Base-by-base conservation (phyloP, 2,113 vertebrate genomes). In the Seriola aureovittata region DNA sequence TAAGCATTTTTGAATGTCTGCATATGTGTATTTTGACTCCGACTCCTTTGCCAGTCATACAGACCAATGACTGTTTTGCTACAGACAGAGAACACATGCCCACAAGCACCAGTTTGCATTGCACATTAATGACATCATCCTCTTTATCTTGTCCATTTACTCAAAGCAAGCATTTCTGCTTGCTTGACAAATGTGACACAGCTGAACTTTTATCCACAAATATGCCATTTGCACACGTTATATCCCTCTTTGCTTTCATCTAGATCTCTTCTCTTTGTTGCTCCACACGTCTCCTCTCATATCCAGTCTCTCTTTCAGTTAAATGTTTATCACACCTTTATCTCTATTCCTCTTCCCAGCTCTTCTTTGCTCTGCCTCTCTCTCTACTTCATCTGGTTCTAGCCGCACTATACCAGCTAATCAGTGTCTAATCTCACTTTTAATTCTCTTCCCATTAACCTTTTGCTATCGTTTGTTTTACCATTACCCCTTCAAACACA, bases 391-490 rank as follows among this genome's bases (percentile, higher is more conserved):
- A 44, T 86, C 64, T 76, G 66, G 40, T 81, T 82, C 71, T 74
- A 78, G 75, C 81, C 25, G 34, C 75, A 73, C 62, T 63, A 69
- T 72, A 81, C 65, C 64, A 72, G 70, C 78, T 93, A 92, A 95
- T 95, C 92, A 94, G 87, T 75, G 79, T 92, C 79, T 90, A 92
- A 94, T 94, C 90, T 93, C 81, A 85, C 69, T 93, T 92, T 94
- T 93, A 94, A 94, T 95, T 94, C 87, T 68, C 87, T 92, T 87
- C 91, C 86, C 86, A 95, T 95, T 95, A 96, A 95, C 92, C 93
- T 95, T 90, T 86, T 88, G 85, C 86, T 91, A 91, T 89, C 71
- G 57, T 94, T 95, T 95, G 93, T 94, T 95, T 93, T 94, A 93
- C 90, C 89, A 92, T 94, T 94, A 93, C 85, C 89, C 85, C 65